A percentile compares a stretch with the other conserved stretches of the same genome.
phyloP scores from a whole-genome alignment of 2,113 vertebrate species.

The Haliaeetus leucogaster region DNA sequence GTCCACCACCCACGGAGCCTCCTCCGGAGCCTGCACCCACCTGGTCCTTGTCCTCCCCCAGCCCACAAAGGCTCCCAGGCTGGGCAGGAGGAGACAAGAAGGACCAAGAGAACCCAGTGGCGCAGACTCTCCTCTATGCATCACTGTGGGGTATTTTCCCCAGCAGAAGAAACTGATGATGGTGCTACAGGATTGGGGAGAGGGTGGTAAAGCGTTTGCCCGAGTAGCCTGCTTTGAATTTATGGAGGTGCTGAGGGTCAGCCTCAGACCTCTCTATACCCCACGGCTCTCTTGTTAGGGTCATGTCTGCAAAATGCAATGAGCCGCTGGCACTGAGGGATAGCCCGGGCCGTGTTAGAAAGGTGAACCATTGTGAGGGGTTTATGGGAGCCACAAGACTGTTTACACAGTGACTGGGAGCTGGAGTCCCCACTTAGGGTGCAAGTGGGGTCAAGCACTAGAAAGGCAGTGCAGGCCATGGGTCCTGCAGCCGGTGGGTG shows the following conservation, averaged over 20 bases:
- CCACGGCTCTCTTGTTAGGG: rapidly evolving
- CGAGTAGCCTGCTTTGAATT: background rate
- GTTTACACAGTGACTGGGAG: background rate
- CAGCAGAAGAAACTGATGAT: background rate
- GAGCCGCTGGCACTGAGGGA: background rate
- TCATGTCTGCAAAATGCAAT: background rate
- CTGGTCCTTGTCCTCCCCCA: background rate
- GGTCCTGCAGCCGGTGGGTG: background rate
- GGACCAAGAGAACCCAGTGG: background rate
- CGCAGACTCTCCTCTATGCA: background rate
- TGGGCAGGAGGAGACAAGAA: background rate
- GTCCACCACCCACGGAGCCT: background rate
- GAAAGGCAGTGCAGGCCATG: background rate
- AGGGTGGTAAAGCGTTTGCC: background rate
- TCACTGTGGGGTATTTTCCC: rapidly evolving
- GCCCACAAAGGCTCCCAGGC: background rate
- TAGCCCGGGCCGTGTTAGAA: background rate
- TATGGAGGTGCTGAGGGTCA: background rate
- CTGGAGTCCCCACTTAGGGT: background rate
- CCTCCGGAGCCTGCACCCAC: background rate
- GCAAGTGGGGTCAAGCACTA: background rate
- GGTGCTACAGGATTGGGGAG: background rate
- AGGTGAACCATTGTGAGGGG: background rate
- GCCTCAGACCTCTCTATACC: background rate
- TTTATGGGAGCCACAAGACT: background rate